Conservation (phyloP, 2,113 vertebrate genomes). For the Sciurus niger region DNA sequence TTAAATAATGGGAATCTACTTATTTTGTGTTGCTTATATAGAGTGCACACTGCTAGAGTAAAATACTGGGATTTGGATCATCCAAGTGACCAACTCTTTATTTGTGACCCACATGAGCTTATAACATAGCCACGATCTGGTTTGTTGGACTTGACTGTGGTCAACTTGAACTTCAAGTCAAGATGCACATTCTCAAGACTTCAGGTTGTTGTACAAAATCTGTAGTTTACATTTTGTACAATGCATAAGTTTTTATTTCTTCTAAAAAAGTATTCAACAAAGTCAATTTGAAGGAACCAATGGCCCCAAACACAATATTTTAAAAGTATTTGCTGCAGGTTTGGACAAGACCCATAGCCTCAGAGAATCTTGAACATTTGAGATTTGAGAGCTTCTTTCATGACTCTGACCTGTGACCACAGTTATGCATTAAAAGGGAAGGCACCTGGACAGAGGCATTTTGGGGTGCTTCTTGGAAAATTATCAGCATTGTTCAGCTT, state of each 20-base stretch:
- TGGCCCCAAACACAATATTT: background rate
- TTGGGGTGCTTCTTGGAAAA: background rate
- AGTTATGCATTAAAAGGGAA: background rate
- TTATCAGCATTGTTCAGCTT: conserved; percentile 26
- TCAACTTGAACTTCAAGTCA: background rate
- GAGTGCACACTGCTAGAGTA: background rate
- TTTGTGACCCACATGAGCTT: background rate
- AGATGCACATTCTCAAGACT: background rate
- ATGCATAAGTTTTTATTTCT: conserved; percentile 45
- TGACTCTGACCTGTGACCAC: background rate
- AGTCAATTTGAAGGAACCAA: conserved; percentile 54
- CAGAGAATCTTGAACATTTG: background rate
- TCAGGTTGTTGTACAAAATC: background rate
- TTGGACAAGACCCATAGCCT: background rate
- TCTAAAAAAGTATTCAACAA: conserved; percentile 47
- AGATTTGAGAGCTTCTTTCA: background rate
- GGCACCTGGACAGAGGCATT: background rate
- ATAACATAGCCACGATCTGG: background rate
- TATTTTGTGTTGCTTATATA: background rate
- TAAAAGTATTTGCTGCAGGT: conserved; percentile 35
- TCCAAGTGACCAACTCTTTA: background rate
- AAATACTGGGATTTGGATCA: background rate
- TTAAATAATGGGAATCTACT: background rate
- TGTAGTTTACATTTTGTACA: conserved; percentile 40
- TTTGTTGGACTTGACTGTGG: background rate